These are phyloP conservation scores for Erannis defoliaria DNA, from an alignment of 2,888 invertebrate species.

Conservation along the genomic window DNA sequence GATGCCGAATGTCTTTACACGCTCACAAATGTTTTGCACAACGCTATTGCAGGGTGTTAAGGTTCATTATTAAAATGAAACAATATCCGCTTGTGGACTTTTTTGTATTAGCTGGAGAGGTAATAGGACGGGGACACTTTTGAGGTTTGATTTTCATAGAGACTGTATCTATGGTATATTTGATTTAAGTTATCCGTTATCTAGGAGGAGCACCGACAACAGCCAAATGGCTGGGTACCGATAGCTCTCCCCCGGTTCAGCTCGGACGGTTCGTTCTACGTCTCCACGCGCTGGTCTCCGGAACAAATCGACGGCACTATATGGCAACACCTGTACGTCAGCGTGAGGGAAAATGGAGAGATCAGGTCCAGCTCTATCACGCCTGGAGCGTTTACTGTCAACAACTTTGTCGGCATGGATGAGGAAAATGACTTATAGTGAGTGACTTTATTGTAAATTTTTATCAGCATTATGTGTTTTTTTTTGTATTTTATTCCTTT, in stretches of 20 bases:
- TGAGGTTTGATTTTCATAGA: no score
- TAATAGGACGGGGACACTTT: no score
- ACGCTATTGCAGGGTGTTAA: no score
- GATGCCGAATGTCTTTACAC: no score
- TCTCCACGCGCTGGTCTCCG: conserved; percentile 76
- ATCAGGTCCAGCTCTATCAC: conserved; percentile 78
- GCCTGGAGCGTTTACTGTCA: conserved; percentile 87
- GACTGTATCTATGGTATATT: no score
- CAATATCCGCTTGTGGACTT: no score
- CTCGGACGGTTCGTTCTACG: conserved; percentile 71
- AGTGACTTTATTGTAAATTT: conserved; percentile 51
- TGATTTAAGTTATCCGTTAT: not conserved
- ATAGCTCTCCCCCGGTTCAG: conserved; percentile 86
- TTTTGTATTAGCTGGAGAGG: no score
- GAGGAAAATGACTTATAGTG: conserved; percentile 70
- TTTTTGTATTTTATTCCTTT: no score
- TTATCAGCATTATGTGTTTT: not conserved
- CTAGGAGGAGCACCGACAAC: conserved; percentile 81
- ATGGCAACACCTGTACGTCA: conserved; percentile 82
- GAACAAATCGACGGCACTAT: conserved; percentile 73
- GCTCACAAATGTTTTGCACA: no score
- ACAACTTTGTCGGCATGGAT: conserved; percentile 84
- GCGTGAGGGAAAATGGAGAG: conserved; percentile 62
- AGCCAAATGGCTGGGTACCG: conserved; percentile 90
- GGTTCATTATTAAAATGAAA: no score